phyloP scores from a whole-genome alignment of 1,140 invertebrate genomes.

The Cepaea nemoralis region DNA sequence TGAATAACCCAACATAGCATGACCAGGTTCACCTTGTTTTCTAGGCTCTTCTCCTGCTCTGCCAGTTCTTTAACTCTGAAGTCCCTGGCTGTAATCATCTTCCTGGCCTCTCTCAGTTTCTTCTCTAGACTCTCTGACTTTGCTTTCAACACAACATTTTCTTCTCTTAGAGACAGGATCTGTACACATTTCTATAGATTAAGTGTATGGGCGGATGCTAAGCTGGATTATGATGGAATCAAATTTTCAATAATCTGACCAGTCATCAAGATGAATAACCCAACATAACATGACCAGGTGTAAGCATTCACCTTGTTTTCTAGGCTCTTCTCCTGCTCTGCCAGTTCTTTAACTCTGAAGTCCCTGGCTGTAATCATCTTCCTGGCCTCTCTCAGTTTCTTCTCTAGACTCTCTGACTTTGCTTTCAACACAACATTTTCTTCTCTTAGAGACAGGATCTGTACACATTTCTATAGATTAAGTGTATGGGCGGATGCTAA shows the following conservation, averaged over 20 bases:
- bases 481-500: too few species aligned
- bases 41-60: slow-evolving; percentile 46
- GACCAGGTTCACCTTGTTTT: slow-evolving; percentile 22
- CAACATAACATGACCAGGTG: too few species aligned
- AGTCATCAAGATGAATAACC: too few species aligned
- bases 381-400: slow-evolving; percentile 52
- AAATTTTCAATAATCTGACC: too few species aligned
- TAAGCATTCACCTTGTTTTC: slow-evolving; percentile 39
- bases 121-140: slow-evolving; percentile 55
- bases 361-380: slow-evolving; percentile 56
- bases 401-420: slow-evolving; percentile 54
- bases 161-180: slow-evolving; percentile 18
- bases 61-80: slow-evolving; percentile 55
- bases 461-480: too few species aligned
- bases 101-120: slow-evolving; percentile 52
- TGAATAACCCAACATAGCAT: too few species aligned
- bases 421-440: slow-evolving; percentile 32
- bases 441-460: slow-evolving; percentile 19
- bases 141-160: slow-evolving; percentile 31
- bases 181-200: too few species aligned
- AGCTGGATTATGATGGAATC: too few species aligned
- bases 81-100: slow-evolving; percentile 54
- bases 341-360: slow-evolving; percentile 53
- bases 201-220: too few species aligned
- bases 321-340: slow-evolving; percentile 48